A percentile compares a stretch with the other conserved stretches of the same genome.
These are phyloP conservation scores for Mustelus asterias DNA, from an alignment of 2,113 vertebrate genomes.

Conservation along the genomic window DNA sequence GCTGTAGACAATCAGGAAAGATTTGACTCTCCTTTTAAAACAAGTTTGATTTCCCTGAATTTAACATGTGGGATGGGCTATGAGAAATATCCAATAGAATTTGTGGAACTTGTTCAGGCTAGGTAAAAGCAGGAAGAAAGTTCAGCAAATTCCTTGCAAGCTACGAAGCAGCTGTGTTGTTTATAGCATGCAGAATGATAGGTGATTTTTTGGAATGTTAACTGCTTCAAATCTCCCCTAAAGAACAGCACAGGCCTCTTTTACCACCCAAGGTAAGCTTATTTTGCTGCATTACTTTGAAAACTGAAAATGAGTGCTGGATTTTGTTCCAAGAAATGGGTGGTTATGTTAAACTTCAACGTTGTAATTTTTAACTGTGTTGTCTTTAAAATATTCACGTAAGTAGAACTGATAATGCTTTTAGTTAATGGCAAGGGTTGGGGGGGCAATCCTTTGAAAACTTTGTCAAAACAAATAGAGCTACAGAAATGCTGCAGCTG, in stretches of 20 bases:
- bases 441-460: neutral
- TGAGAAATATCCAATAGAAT: constrained; percentile 4
- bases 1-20: neutral
- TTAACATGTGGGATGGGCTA: neutral
- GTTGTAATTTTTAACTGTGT: neutral
- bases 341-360: neutral
- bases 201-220: neutral
- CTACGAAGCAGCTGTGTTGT: neutral
- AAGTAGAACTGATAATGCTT: neutral
- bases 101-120: neutral
- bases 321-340: neutral
- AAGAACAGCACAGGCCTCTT: neutral
- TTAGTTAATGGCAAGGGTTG: neutral
- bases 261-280: neutral
- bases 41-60: neutral
- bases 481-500: neutral
- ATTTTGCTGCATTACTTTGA: neutral
- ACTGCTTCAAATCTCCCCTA: neutral
- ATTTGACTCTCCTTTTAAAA: neutral
- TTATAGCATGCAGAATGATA: neutral
- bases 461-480: neutral
- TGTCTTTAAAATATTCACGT: neutral
- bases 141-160: neutral
- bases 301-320: neutral
- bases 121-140: constrained; percentile 26